Evolutionary conservation across 2,113 vertebrate genomes (phyloP).

Genomic region (Leucoraja erinaceus): DNA sequence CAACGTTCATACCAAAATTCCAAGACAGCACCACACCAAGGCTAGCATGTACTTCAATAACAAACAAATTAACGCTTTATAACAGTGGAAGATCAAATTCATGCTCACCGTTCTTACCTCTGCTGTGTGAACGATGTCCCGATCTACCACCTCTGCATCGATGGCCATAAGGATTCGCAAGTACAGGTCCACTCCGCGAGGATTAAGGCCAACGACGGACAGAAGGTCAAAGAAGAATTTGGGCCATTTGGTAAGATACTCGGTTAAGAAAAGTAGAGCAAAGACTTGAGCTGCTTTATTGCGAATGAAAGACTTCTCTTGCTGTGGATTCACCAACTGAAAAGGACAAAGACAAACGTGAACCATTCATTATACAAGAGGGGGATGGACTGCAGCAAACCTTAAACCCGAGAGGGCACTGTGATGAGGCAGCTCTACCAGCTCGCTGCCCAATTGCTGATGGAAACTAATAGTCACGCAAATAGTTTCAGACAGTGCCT

Average conservation of each 20-base stretch:
- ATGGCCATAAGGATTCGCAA: conserved; percentile 93
- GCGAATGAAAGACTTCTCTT: conserved; percentile 93
- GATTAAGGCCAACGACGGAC: conserved; percentile 82
- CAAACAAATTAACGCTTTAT: neutral
- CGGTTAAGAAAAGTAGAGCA: conserved; percentile 86
- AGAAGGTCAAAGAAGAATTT: conserved; percentile 96
- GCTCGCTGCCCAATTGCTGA: neutral
- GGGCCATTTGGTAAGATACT: conserved; percentile 91
- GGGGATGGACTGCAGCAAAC: too few relatives aligned
- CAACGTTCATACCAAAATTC: too few relatives aligned
- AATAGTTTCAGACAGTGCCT: neutral
- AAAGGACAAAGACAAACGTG: neutral
- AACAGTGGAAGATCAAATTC: neutral
- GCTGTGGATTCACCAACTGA: conserved; percentile 77
- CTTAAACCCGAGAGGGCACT: neutral
- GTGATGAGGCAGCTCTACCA: too few relatives aligned
- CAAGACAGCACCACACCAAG: neutral
- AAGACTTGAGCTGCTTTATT: conserved; percentile 98
- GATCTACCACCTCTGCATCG: conserved; percentile 88
- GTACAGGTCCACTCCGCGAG: conserved; percentile 86
- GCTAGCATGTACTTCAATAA: neutral
- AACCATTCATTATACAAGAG: neutral
- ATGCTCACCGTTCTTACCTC: conserved; percentile 63
- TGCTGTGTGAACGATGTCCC: conserved; percentile 80
- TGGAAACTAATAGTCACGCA: neutral